Conservation (phyloP, 2,797 vertebrate genomes). For the Erpetoichthys calabaricus region DNA sequence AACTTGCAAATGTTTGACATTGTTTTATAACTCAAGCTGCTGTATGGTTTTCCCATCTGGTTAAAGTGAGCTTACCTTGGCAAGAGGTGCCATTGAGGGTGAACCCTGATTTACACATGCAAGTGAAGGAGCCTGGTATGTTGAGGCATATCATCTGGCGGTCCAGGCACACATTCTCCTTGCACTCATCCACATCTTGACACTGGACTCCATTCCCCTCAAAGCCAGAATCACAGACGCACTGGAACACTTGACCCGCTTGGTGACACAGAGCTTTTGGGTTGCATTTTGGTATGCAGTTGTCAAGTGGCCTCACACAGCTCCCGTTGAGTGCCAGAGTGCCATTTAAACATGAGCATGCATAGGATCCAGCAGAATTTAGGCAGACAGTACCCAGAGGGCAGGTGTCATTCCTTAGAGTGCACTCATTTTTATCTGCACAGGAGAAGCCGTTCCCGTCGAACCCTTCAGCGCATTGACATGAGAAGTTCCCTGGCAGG, state of each 20-base stretch:
- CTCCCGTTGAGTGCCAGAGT: conserved; percentile 39
- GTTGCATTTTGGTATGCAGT: conserved; percentile 50
- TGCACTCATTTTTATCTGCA: conserved; percentile 54
- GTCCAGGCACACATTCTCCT: conserved; percentile 38
- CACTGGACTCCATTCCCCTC: conserved; percentile 23
- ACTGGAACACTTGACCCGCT: conserved; percentile 44
- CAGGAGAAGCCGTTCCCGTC: conserved; percentile 52
- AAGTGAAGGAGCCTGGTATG: conserved; percentile 48
- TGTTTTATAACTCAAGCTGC: too few relatives aligned
- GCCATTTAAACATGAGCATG: conserved; percentile 64
- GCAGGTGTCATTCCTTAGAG: conserved; percentile 33
- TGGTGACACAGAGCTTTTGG: conserved; percentile 48
- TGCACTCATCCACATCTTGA: conserved; percentile 18
- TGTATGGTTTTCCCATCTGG: too few relatives aligned
- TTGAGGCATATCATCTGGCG: conserved; percentile 52
- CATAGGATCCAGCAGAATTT: conserved; percentile 54
- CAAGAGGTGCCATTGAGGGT: conserved; percentile 36
- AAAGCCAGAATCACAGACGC: conserved; percentile 59
- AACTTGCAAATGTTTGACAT: too few relatives aligned
- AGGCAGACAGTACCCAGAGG: conserved; percentile 43
- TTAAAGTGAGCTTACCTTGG: conserved; percentile 35
- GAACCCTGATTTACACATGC: conserved; percentile 55
- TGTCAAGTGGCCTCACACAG: conserved; percentile 35
- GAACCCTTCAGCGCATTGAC: conserved; percentile 52
- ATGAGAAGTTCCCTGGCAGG: conserved; percentile 39